Base-by-base conservation (phyloP, 1,140 invertebrate genomes). In the Aphis gossypii region DNA sequence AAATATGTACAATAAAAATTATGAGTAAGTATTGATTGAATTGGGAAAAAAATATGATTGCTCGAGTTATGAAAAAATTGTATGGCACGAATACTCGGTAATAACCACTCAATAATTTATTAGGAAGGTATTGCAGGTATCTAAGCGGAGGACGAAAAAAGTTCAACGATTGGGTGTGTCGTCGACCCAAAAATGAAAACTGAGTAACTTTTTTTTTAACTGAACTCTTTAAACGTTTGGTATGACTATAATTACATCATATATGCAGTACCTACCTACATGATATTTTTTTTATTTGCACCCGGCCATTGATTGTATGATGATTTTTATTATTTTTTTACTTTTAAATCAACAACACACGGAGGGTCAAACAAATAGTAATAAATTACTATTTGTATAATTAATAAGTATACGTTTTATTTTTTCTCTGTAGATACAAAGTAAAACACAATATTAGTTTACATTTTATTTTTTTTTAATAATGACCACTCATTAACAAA, bases 371-470 rank as follows among this genome's bases (percentile, higher is more conserved):
- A 87, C 7, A 8, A 38, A 89, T 54, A 23, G 48, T 88, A 51
- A 88, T 88, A 51, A 35, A 88, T 86, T 88, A 84, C 44, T 44
- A 88, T 88, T 87, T n/a, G 18, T 48, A n/a, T 87, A 87, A 87
- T 87, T 87, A 48, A 87, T 48, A 21, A 48, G 18, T 38, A 30
- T 18, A 51, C 48, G 18, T 51, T 51, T 18, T 51, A 48, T 35
- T 87, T 51, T n/a, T 46, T 84, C 41, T 30, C 30, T 68, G 30
- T 68, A 68, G 30, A 30, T 68, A 68, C 30, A 60, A 60, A 60
- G 56, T 30, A 5, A 60, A 30, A 30, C 11, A 60, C 25, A 6
- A 68, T n/a, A 11, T 68, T 30, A n/a, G 30, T n/a, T 1, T n/a
- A 14, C 14, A 68, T n/a, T n/a, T 68, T 68, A 11, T 68, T n/a